Conservation (phyloP, 2,113 vertebrate genomes). For the Nanger granti region DNA sequence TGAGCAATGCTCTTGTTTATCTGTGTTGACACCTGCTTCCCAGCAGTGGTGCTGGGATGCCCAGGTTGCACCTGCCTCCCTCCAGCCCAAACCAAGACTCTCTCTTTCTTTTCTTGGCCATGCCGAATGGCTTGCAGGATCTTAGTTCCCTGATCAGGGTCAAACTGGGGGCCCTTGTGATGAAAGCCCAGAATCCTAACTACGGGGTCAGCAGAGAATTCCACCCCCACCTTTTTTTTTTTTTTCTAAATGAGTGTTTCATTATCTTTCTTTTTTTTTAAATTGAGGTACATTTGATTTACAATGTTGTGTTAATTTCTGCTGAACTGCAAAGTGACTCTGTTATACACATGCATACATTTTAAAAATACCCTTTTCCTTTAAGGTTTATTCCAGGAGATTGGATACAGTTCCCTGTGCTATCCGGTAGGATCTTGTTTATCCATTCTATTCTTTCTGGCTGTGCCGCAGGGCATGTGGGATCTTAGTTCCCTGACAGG, state of each 20-base stretch:
- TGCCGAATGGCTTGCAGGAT: fast-evolving
- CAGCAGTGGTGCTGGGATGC: neutral
- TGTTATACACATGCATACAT: neutral
- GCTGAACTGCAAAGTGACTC: neutral
- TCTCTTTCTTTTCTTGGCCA: neutral
- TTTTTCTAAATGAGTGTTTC: neutral
- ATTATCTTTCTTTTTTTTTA: neutral
- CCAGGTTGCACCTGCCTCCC: neutral
- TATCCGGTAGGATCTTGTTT: neutral
- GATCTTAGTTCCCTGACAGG: neutral
- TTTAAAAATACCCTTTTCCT: neutral
- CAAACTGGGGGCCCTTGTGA: fast-evolving
- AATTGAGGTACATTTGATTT: neutral
- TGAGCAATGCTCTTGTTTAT: neutral
- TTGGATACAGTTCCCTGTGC: neutral
- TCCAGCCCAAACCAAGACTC: neutral
- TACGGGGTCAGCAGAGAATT: neutral
- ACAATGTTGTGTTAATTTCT: neutral
- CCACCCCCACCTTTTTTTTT: neutral
- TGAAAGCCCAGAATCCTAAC: neutral
- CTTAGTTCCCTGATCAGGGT: neutral
- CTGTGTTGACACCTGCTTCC: neutral
- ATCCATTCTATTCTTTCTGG: neutral
- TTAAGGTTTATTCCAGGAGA: neutral
- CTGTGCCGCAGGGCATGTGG: neutral